Evolutionary conservation across 2,888 invertebrate genomes (phyloP), one percentile per base, ranked within the genome.

Genomic region (Pristionchus fissidentatus): DNA sequence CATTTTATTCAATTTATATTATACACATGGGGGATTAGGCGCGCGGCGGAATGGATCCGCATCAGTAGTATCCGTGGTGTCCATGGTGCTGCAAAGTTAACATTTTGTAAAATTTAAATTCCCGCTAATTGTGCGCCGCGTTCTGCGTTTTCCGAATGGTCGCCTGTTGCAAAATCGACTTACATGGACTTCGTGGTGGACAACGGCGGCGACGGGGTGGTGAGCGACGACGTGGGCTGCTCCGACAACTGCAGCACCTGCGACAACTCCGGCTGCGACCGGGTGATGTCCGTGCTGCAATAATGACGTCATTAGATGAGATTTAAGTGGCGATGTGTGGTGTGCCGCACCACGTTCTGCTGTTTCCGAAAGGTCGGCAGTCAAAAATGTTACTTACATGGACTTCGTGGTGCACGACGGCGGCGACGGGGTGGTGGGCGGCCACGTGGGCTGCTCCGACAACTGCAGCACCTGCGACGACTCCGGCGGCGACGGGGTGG

Each of bases 31-130:
- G n/a, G n/a, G n/a, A n/a, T n/a, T n/a, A n/a, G n/a, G n/a, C n/a
- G n/a, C n/a, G n/a, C n/a, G n/a, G n/a, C n/a, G n/a, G n/a, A n/a
- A n/a, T n/a, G n/a, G n/a, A n/a, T n/a, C n/a, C n/a, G n/a, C n/a
- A n/a, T 60, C 60, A 60, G 32, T 60, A 60, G 60, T 60, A 60
- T 60, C 60, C 60, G 60, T 60, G 60, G 60, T 60, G 60, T 60
- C 60, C 60, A 4, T 60, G 60, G 60, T 60, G 60, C 60, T 60
- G 60, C 29, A 60, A 60, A 10, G 60, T 10, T 29, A 60, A 32
- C 3, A 8, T 15, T 60, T 22, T 8, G 57, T n/a, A 26, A 5
- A 10, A 10, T 57, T n/a, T n/a, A n/a, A 57, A 8, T 57, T 29
- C 5, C 10, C 8, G 60, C 13, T 29, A 13, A 4, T 29, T 29